phyloP scores from a whole-genome alignment of 2,888 invertebrate genomes.

The Ophion obscuratus region DNA sequence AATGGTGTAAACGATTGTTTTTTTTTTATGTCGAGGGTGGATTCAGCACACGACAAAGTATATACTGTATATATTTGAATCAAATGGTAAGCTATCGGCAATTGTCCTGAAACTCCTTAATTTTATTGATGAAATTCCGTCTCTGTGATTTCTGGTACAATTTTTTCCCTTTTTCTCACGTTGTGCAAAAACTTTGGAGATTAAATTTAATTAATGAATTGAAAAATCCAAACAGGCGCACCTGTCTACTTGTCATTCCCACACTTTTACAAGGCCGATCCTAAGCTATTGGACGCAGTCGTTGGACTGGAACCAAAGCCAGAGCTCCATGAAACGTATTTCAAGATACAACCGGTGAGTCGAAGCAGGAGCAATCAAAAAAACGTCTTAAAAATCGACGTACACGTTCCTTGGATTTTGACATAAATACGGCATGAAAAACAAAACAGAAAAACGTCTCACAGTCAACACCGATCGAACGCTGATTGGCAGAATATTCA shows the following conservation, averaged over 20 bases:
- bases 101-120: neutral
- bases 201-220: neutral
- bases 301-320: constrained; percentile 90
- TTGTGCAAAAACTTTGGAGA: neutral
- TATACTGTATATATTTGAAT: too few relatives aligned
- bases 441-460: neutral
- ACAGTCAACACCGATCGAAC: too few relatives aligned
- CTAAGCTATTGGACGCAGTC: constrained; percentile 87
- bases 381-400: neutral
- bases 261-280: constrained; percentile 94
- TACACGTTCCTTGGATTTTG: neutral
- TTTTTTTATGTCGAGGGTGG: too few relatives aligned
- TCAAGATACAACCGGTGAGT: constrained; percentile 94
- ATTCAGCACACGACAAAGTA: too few relatives aligned
- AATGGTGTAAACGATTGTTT: too few relatives aligned
- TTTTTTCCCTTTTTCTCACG: neutral
- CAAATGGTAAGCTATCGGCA: too few relatives aligned
- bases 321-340: constrained; percentile 90
- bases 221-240: constrained; percentile 86
- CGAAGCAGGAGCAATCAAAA: neutral
- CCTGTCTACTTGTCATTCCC: constrained; percentile 95
- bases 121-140: neutral
- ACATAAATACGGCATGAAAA: neutral
- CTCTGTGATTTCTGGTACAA: neutral
- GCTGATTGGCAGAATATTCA: too few relatives aligned